phyloP scores from a whole-genome alignment of 2,888 invertebrate species.

The Athalia rosae region DNA sequence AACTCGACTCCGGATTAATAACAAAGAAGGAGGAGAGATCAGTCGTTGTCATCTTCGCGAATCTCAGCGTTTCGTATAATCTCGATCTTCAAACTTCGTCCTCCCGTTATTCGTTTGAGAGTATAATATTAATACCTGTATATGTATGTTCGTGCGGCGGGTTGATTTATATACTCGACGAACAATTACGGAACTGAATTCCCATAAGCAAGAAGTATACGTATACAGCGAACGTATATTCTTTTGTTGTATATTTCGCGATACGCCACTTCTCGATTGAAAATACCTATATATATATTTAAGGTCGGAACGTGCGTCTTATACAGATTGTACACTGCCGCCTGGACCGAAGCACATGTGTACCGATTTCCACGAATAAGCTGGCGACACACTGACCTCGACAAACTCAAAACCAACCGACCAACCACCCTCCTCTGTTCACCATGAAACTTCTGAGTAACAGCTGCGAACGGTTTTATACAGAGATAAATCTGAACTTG shows the following conservation, averaged over 20 bases:
- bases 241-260: too few species aligned
- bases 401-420: background rate
- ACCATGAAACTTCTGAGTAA: background rate
- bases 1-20: conserved; percentile 31
- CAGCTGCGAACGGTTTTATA: conserved; percentile 34
- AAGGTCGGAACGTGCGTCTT: too few species aligned
- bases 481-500: conserved; percentile 42
- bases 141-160: background rate
- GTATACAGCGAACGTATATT: background rate
- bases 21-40: conserved; percentile 8
- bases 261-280: too few species aligned
- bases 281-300: too few species aligned
- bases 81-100: conserved; percentile 34
- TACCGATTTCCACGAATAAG: conserved; percentile 7
- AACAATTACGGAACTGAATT: background rate
- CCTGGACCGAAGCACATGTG: too few species aligned
- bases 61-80: conserved; percentile 18
- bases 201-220: background rate
- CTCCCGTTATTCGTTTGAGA: conserved; percentile 18
- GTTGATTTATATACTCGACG: background rate
- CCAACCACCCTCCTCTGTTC: background rate
- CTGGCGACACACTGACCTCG: conserved; percentile 37
- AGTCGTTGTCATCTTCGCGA: background rate
- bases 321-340: too few species aligned
- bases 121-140: too few species aligned